Evolutionary conservation across 2,797 vertebrate species (phyloP), one percentile per base, ranked within the genome.

Genomic region (Sternarchorhynchus goeldii): DNA sequence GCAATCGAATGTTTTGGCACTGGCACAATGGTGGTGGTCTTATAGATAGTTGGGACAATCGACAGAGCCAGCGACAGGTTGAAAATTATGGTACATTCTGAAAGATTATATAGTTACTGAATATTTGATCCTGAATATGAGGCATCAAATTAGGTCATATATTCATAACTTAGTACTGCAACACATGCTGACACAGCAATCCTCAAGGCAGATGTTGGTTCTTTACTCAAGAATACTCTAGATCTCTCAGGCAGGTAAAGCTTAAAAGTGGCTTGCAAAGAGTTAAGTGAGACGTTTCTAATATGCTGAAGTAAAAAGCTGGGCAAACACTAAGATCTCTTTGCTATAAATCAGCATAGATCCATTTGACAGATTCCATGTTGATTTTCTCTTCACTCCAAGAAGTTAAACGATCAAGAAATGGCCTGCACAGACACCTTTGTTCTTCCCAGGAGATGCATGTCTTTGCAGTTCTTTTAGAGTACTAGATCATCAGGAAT

Each of bases 121-220:
- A 50, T 16, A 32, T 69, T 53, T 53, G 21, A 53, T 45, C 34
- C 34, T 21, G 18, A 65, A 2, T 64, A 7, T 36, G 62, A 7
- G 36, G 1, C 36, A 3, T 20, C 7, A 21, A 50, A 50, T 29
- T 50, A 2, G 29, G 17, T 50, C 20, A 77, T 63, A 50, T 39
- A 64, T 29, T 63, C 7, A 71, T 14, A 2, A 29, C 12, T 67
- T 73, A 18, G 10, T 34, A 59, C 55, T 25, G 53, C 12, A 57
- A 6, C 18, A 66, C 25, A 32, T 10, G 25, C n/a, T 7, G 36
- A 62, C 31, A 66, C 45, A 50, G 59, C 57, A 58, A 39, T 62
- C 45, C 72, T 83, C 66, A 81, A 34, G 45, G 69, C 55, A 36
- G 68, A 78, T 78, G 76, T 79, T 79, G 55, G 59, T 53, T 72